Conservation (phyloP, 1,140 invertebrate genomes). For the Anoplolepis gracilipes region DNA sequence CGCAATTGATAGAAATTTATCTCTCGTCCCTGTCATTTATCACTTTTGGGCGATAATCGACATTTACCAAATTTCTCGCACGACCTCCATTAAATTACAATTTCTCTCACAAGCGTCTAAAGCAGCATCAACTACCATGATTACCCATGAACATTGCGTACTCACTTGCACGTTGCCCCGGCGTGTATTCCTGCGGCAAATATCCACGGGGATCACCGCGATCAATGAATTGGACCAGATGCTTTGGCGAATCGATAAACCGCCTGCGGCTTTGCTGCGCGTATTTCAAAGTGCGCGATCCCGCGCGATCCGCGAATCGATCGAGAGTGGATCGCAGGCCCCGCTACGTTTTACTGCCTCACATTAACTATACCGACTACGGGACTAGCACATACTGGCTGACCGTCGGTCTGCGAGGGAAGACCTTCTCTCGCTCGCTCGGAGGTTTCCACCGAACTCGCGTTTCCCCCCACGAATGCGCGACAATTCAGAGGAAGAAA, state of each 20-base stretch:
- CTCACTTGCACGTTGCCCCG: slow-evolving; percentile 40
- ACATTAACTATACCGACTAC: slow-evolving; percentile 49
- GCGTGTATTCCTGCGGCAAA: slow-evolving; percentile 10
- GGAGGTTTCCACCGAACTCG: too few species aligned
- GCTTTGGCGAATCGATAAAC: slow-evolving; percentile 7
- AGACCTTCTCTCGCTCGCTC: slow-evolving; percentile 39
- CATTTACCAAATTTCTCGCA: too few species aligned
- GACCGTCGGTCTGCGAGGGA: slow-evolving; percentile 18
- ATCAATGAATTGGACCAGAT: slow-evolving; percentile 11
- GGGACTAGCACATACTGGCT: slow-evolving; percentile 66
- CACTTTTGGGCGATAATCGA: background rate
- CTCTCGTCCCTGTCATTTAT: background rate
- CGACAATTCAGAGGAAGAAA: slow-evolving; percentile 75
- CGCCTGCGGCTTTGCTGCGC: slow-evolving; percentile 37
- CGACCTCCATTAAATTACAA: background rate
- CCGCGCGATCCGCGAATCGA: slow-evolving; percentile 24
- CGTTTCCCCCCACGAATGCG: slow-evolving; percentile 14
- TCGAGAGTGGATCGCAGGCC: slow-evolving; percentile 41
- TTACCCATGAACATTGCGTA: slow-evolving; percentile 8
- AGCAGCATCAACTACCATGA: background rate
- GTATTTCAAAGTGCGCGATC: background rate
- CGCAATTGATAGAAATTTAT: background rate
- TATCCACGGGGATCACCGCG: slow-evolving; percentile 44
- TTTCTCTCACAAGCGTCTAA: too few species aligned
- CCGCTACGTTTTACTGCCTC: slow-evolving; percentile 55